phyloP scores from a whole-genome alignment of 1,140 invertebrate genomes.

The Neocloeon triangulifer region DNA sequence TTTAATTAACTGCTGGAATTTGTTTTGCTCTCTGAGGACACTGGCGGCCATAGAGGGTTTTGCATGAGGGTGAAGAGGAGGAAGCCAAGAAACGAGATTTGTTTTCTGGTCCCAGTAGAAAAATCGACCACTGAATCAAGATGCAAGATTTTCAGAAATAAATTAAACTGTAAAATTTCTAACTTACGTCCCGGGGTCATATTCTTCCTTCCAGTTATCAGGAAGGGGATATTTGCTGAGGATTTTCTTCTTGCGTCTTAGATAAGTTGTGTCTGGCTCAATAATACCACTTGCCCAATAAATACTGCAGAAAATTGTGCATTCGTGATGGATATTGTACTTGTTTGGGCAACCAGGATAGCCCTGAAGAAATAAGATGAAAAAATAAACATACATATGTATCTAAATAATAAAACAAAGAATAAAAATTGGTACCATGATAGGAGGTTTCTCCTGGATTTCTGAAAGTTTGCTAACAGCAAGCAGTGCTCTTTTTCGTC shows the following conservation, averaged over 20 bases:
- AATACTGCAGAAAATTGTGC: slow-evolving; percentile 68
- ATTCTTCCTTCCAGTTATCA: slow-evolving; percentile 78
- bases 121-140: slow-evolving; percentile 41
- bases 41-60: slow-evolving; percentile 56
- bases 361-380: slow-evolving; percentile 18
- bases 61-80: slow-evolving; percentile 76
- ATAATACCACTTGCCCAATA: slow-evolving; percentile 58
- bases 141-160: slow-evolving; percentile 7
- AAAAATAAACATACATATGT: slow-evolving; percentile 8
- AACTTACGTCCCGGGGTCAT: slow-evolving; percentile 62
- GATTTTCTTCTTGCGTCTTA: slow-evolving; percentile 48
- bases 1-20: too few species aligned
- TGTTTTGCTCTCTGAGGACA: slow-evolving; percentile 17
- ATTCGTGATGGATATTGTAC: slow-evolving; percentile 86
- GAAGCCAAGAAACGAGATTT: slow-evolving; percentile 85
- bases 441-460: slow-evolving; percentile 10
- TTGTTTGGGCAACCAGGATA: slow-evolving; percentile 86
- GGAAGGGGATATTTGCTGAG: slow-evolving; percentile 80
- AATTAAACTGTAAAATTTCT: neutral
- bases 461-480: slow-evolving; percentile 9
- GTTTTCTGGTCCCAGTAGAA: slow-evolving; percentile 90
- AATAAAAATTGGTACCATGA: slow-evolving; percentile 17
- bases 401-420: slow-evolving; percentile 18
- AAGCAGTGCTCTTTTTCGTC: slow-evolving; percentile 7
- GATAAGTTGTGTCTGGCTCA: slow-evolving; percentile 48